Evolutionary conservation across 2,113 vertebrate genomes (phyloP).

Genomic region (Capreolus pygargus): DNA sequence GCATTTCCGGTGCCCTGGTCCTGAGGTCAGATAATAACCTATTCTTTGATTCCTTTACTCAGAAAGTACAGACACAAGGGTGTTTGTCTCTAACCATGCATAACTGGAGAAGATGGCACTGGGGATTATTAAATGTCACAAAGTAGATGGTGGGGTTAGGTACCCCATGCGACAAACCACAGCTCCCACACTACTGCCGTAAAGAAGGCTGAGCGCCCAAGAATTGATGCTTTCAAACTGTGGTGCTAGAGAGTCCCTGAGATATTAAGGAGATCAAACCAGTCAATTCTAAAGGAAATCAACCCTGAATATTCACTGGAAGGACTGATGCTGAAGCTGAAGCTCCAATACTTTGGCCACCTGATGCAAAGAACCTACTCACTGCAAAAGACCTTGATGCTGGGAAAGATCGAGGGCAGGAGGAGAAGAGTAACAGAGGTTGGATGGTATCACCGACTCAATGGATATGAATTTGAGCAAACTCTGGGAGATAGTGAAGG

Average conservation of each 20-base stretch:
- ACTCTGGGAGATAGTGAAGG: background rate
- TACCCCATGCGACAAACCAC: background rate
- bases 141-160: background rate
- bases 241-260: background rate
- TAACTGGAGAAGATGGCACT: background rate
- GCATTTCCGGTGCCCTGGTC: accelerated
- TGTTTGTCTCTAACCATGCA: background rate
- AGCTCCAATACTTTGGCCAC: background rate
- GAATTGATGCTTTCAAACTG: background rate
- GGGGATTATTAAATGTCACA: background rate
- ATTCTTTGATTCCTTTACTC: background rate
- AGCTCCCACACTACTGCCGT: accelerated
- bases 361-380: background rate
- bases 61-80: background rate
- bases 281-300: background rate
- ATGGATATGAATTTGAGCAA: background rate
- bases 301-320: background rate
- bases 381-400: background rate
- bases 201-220: background rate
- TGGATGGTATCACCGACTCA: background rate
- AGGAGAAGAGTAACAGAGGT: background rate
- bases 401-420: background rate
- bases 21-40: background rate
- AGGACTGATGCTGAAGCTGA: background rate
- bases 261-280: background rate